Conservation (phyloP, 2,797 vertebrate genomes). For the Sebastiscus albofasciatus region DNA sequence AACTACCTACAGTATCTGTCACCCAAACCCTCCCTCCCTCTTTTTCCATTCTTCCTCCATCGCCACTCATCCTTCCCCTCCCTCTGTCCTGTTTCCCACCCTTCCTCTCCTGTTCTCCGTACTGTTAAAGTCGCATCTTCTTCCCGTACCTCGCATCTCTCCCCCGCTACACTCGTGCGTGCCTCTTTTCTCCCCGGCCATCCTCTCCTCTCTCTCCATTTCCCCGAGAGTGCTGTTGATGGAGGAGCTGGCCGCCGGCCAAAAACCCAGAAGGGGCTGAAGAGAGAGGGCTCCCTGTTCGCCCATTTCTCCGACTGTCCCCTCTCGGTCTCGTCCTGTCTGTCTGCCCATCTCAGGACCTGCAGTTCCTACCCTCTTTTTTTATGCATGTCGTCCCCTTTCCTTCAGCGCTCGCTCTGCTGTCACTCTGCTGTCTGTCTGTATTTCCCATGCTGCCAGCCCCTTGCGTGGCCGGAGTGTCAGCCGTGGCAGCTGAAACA, state of each 20-base stretch:
- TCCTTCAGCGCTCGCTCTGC: conserved; percentile 38
- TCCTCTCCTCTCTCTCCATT: conserved; percentile 61
- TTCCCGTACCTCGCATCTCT: conserved; percentile 18
- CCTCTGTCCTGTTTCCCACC: conserved; percentile 36
- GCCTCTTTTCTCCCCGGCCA: conserved; percentile 7
- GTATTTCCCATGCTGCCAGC: conserved; percentile 48
- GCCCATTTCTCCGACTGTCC: conserved; percentile 44
- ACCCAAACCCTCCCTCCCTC: conserved; percentile 15
- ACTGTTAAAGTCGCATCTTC: conserved; percentile 17
- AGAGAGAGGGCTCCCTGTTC: conserved; percentile 56
- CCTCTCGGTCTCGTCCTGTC: conserved; percentile 34
- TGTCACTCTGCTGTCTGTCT: conserved; percentile 54
- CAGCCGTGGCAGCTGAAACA: conserved; percentile 47
- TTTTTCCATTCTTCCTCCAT: conserved; percentile 3
- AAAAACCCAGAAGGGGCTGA: conserved; percentile 51
- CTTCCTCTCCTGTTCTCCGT: conserved; percentile 18
- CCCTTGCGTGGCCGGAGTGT: conserved; percentile 25
- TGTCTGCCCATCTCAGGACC: conserved; percentile 33
- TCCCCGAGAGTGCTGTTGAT: conserved; percentile 77
- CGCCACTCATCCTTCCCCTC: conserved; percentile 9
- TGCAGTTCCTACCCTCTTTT: conserved; percentile 16
- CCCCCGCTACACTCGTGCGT: conserved; percentile 4
- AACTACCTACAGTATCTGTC: conserved; percentile 47
- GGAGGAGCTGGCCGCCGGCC: conserved; percentile 70
- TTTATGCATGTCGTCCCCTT: conserved; percentile 40